Base-by-base conservation (phyloP, 92 coral and sea anemone genomes). In the Porites cylindrica region DNA sequence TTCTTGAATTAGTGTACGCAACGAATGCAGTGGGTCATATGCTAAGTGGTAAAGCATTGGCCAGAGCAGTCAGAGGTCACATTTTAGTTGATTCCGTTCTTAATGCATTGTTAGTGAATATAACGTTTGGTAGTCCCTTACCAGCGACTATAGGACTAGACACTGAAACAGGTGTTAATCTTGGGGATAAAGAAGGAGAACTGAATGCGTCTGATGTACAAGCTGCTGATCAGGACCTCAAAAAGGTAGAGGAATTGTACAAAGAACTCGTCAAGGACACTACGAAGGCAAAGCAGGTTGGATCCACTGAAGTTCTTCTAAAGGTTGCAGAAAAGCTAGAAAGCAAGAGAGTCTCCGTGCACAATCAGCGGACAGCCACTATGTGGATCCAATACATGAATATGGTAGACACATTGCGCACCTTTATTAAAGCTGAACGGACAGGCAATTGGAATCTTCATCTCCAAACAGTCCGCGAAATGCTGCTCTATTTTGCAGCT, bases 1-100 rank as follows among this genome's bases (percentile, higher is more conserved):
- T 82, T 12, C 78, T 91, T 11, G 88, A 91, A 61, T n/a, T 87
- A 21, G 82, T 91, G 51, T 91, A 88, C 72, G 94, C 91, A 19
- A 67, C 70, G 32, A 91, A 88, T 51, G 78, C 89, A 16, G 85
- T 87, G 9, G 56, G 5, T 3, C 94, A 91, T 51, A 91, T 91
- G 89, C 70, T 91, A 18, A 87, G 81, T 72, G 60, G 60, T 1
- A 54, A 54, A 54, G 60, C 60, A 54, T 10, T 62, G 16, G 17
- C 66, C 1, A 62, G 66, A 62, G 20, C 66, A 18, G 18, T 14
- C 19, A 62, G 66, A 14, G 66, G 66, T 19, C 66, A 62, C 18
- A 18, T 62, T 62, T 18, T 16, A 6, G 19, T 62, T 62, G 66
- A 62, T 8, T 6, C 66, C 4, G 19, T 19, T 62, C 66, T 62